A percentile compares a stretch with the other conserved stretches of the same genome.
Conservation (phyloP, 2,797 vertebrate genomes). For the Sebastes glaucus region DNA sequence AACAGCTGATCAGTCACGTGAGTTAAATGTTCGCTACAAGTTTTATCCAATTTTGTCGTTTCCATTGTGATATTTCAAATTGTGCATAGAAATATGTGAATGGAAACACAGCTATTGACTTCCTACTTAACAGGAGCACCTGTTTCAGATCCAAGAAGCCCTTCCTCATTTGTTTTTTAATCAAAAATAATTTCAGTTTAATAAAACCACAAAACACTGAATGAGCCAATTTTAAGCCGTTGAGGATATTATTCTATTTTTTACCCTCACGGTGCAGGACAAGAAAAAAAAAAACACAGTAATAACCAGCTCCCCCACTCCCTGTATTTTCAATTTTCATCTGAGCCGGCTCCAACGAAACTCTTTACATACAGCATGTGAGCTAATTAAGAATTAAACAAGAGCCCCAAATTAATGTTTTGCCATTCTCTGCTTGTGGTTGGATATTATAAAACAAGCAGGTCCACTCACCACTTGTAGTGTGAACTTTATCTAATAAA, state of each 20-base stretch:
- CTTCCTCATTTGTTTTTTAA: background rate
- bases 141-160: background rate
- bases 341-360: background rate
- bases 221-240: background rate
- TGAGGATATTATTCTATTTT: background rate
- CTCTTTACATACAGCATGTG: conserved; percentile 19
- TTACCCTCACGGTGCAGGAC: background rate
- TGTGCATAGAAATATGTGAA: background rate
- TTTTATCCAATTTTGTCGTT: background rate
- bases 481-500: conserved; percentile 16
- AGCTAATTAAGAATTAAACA: conserved; percentile 32
- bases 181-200: background rate
- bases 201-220: background rate
- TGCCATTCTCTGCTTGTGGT: background rate
- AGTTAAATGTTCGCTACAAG: background rate
- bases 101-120: background rate
- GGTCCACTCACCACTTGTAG: background rate
- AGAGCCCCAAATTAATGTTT: conserved; percentile 7
- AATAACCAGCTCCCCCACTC: background rate
- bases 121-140: background rate
- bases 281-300: background rate
- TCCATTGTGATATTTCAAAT: background rate
- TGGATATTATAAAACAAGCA: conserved; percentile 1
- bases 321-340: conserved; percentile 18
- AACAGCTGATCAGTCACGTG: background rate